Evolutionary conservation across 2,797 vertebrate species (phyloP).

Genomic region (Protosalanx chinensis): DNA sequence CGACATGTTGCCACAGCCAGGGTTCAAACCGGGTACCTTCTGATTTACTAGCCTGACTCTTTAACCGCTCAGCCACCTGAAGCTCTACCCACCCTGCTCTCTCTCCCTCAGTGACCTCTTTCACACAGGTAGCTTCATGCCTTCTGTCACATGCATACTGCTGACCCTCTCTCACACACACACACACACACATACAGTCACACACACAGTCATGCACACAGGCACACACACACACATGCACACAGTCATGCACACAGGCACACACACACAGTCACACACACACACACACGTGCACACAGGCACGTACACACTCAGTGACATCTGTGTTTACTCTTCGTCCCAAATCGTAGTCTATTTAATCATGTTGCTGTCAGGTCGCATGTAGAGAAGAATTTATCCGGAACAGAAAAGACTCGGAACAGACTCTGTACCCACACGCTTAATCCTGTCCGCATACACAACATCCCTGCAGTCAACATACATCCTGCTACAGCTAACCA

Average conservation of each 20-base stretch:
- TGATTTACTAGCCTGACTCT: too few relatives aligned
- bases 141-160: not conserved
- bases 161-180: not conserved
- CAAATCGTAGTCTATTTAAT: not conserved
- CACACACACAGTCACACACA: not conserved
- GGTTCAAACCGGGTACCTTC: too few relatives aligned
- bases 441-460: too few relatives aligned
- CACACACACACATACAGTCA: not conserved
- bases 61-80: too few relatives aligned
- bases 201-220: not conserved
- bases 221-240: not conserved
- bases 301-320: not conserved
- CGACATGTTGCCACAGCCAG: too few relatives aligned
- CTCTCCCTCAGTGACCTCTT: not conserved
- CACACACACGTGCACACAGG: not conserved
- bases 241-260: not conserved
- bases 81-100: not conserved
- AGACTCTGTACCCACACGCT: not conserved
- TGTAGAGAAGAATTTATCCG: not conserved
- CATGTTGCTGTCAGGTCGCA: not conserved
- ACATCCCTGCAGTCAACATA: too few relatives aligned
- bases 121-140: not conserved
- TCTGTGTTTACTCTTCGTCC: conserved; percentile 6
- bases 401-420: not conserved
- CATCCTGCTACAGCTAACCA: too few relatives aligned